Base-by-base conservation (phyloP, 1,140 invertebrate species). In the Centruroides sculpturatus region DNA sequence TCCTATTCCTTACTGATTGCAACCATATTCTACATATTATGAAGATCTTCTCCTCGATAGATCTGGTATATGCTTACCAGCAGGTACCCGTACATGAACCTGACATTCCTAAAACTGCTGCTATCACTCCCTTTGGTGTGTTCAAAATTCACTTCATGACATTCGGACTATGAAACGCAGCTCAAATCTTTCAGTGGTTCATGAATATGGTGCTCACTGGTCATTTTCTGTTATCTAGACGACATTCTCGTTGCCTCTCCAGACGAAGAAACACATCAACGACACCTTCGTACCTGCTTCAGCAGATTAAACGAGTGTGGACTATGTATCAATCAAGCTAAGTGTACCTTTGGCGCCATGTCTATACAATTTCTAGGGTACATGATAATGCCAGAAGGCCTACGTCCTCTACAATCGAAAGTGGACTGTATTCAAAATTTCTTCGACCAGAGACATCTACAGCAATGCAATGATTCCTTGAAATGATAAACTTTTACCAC, bases 161-260 rank as follows among this genome's bases (percentile, higher is more conserved):
- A 0, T 66, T 66, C 58, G 65, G 65, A 3, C 56, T 66, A 48
- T 3, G 64, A 36, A 66, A 66, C 13, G 47, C 64, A 5, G 70
- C 73, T 10, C 65, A 70, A 35, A 70, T 71, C 35, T 81, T 79
- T 64, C 76, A 80, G 67, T 59, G 78, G n/a, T 72, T 75, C 11
- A 78, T 82, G 59, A 71, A 78, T 64, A 52, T 69, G n/a, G 69
- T 78, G 1, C 66, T 78, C 5, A 60, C 71, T 36, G 73, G 68
- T 10, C 61, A 61, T 52, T 58, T 68, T 61, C 47, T 59, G 51
- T 50, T 53, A 59, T 61, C 57, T 61, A 51, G 49, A 61, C 23
- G 49, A 56, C 49, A 65, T 83, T 49, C 68, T 81, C 1, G 68
- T 83, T 6, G 75, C 69, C 46, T 73, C 70, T 4, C 57, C 68